Evolutionary conservation across 2,113 vertebrate species (phyloP), one percentile per base, ranked within the genome.

Genomic region (Eulacestoma nigropectus): DNA sequence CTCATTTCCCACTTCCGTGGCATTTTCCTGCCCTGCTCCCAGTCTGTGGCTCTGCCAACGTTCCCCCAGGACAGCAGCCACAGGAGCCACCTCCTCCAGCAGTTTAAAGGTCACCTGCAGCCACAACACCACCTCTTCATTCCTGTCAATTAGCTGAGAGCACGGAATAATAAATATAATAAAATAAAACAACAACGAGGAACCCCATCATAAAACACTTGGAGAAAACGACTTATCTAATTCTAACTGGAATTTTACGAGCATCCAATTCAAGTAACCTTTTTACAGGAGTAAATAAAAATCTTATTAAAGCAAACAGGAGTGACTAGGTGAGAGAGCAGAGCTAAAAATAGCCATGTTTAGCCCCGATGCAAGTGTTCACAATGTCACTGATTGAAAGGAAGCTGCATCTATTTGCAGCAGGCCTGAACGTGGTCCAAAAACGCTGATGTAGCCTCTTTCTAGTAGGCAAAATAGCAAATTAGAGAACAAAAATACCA

Each of bases 351-450:
- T 69, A 96, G 84, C 26, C 80, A 6, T 0, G 5, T 70, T 89
- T 3, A 64, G 70, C 53, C 78, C 91, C 16, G 14, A 59, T 46
- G 9, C 8, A 53, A 95, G 75, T 9, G 20, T 15, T 68, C 69
- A 84, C 78, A 85, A 87, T 77, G 84, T 16, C 89, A n/a, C 82
- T 70, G 94, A 85, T 65, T 63, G 93, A 89, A 87, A 95, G 95
- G 94, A 96, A 93, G 95, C 81, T 80, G 93, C 80, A 21, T 55
- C 91, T 95, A 87, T 91, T 95, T 78, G 22, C 91, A 57, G 93
- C 93, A 30, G 89, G 78, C 80, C 90, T 94, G 91, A 95, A 93
- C 2, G 4, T 5, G 78, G 67, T 87, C 93, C 95, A 96, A 91
- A 87, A 87, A 80, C 21, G 93, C 91, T 90, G 91, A 94, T 83